Base-by-base conservation (phyloP, 2,113 vertebrate genomes). In the Axis porcinus region DNA sequence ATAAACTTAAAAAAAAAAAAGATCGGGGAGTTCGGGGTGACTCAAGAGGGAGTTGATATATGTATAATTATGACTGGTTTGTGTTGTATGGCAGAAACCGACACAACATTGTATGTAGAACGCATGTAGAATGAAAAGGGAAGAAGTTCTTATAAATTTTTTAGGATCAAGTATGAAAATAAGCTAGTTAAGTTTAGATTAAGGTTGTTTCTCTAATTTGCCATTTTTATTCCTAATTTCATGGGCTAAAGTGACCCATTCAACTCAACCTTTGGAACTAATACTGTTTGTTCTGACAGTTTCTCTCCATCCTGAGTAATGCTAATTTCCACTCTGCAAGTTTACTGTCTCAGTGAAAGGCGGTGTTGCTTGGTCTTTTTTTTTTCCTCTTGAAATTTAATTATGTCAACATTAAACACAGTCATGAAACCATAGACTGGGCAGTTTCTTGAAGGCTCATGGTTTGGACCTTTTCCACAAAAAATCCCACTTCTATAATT, bases 381-480 rank as follows among this genome's bases (percentile, higher is more conserved):
- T 52, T 19, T 19, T 30, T 0, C 50, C 89, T 97, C 91, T 78
- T 95, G 84, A 60, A 97, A 91, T 43, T 92, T 97, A 86, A 97
- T 97, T 92, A 95, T 96, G 47, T 74, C 30, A 60, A 5, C 64
- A 97, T 97, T 97, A 84, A 43, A 67, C 54, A 84, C 50, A 92
- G 84, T 82, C 82, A 15, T 95, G 78, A 93, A 97, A 93, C 52
- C 33, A n/a, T 0, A 2, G 62, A 97, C 74, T 43, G 92, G 78
- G 74, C 79, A 94, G 83, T 97, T 96, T 96, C 89, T 90, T 94
- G 93, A 96, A 3, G 40, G 12, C 81, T 96, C 94, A 62, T 2
- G 25, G 12, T 93, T 97, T 97, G 95, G 64, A 52, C 88, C 89
- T 95, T 89, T 96, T 86, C 96, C 91, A 98, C 91, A 88, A 91